These are phyloP conservation scores for Pheosia tremula DNA, from an alignment of 2,888 invertebrate species.

Conservation along the genomic window DNA sequence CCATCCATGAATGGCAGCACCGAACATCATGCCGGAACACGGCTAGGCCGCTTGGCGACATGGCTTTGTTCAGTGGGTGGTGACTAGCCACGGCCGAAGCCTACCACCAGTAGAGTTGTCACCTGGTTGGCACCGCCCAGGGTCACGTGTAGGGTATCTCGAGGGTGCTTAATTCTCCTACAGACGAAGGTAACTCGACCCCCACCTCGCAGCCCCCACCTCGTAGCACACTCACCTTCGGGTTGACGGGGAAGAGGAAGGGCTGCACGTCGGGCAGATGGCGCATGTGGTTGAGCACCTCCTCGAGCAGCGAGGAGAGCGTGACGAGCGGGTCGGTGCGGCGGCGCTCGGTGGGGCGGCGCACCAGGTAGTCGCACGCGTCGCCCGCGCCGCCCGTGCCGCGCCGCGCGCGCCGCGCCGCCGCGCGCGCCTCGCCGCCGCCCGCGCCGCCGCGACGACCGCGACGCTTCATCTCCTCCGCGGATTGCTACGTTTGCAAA, in stretches of 20 bases:
- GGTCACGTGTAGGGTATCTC: too few species aligned
- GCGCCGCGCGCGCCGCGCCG: constrained; percentile 59
- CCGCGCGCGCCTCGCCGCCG: constrained; percentile 79
- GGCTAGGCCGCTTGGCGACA: too few species aligned
- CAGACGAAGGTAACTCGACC: too few species aligned
- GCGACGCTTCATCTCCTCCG: constrained; percentile 91
- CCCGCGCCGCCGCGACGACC: constrained; percentile 85
- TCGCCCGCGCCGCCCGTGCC: constrained; percentile 56
- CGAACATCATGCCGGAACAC: too few species aligned
- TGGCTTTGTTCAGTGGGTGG: too few species aligned
- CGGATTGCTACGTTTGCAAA: constrained; percentile 85
- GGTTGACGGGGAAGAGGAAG: constrained; percentile 97
- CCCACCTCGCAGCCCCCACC: too few species aligned
- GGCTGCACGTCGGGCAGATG: constrained; percentile 96
- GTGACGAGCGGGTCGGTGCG: constrained; percentile 99
- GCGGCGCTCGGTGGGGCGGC: constrained; percentile 93
- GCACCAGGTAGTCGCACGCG: constrained; percentile 93
- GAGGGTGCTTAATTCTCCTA: too few species aligned
- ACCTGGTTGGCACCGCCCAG: too few species aligned
- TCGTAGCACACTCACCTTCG: constrained; percentile 86
- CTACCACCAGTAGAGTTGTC: too few species aligned
- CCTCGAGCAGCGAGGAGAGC: constrained; percentile 94
- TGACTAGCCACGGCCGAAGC: too few species aligned
- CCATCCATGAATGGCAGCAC: too few species aligned
- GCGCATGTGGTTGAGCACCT: constrained; percentile 96